These are phyloP conservation scores for Metridium senile DNA, from an alignment of 92 coral and sea anemone genomes.

Conservation along the genomic window DNA sequence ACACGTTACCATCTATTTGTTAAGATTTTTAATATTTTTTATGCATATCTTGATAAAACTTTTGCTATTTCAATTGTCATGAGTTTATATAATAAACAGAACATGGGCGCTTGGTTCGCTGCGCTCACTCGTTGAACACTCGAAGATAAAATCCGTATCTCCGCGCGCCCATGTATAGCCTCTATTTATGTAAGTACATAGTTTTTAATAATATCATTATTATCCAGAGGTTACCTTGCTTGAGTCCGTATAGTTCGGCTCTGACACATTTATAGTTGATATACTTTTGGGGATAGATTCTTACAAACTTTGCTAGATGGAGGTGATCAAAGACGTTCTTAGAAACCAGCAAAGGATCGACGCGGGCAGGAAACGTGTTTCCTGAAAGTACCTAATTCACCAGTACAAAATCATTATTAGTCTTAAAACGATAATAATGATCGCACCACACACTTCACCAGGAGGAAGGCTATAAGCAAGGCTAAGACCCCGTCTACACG, in stretches of 20 bases:
- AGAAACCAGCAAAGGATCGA: not conserved
- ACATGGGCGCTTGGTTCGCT: too few relatives aligned
- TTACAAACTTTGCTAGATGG: not conserved
- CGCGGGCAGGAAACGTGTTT: not conserved
- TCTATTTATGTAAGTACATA: too few relatives aligned
- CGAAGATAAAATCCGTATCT: too few relatives aligned
- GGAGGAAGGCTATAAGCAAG: not conserved
- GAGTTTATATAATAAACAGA: too few relatives aligned
- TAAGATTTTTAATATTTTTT: too few relatives aligned
- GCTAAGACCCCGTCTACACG: not conserved
- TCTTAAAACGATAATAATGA: not conserved
- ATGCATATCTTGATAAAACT: too few relatives aligned
- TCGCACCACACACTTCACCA: not conserved
- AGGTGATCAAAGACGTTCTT: not conserved
- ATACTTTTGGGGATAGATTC: not conserved
- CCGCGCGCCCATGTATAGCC: too few relatives aligned
- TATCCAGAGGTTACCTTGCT: slow-evolving; percentile 13
- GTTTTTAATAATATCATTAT: too few relatives aligned
- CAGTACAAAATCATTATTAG: not conserved
- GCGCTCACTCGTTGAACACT: too few relatives aligned
- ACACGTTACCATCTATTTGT: too few relatives aligned
- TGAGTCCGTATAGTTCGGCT: slow-evolving; percentile 3
- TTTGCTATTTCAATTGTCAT: too few relatives aligned
- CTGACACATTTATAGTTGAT: not conserved
- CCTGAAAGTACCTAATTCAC: not conserved